Base-by-base conservation (phyloP, 2,888 invertebrate genomes). In the Noctua janthe region DNA sequence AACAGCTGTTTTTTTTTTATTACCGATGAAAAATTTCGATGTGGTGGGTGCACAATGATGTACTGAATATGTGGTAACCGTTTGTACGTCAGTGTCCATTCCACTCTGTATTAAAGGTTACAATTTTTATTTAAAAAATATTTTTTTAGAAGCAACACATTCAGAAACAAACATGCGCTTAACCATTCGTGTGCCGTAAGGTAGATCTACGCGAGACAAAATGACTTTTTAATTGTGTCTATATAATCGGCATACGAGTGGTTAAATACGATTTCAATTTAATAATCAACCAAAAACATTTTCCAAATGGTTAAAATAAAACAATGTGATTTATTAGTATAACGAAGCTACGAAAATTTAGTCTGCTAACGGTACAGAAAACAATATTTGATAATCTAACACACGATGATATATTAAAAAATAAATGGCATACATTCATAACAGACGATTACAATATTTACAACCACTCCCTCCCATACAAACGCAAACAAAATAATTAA, bases 281-380 rank as follows among this genome's bases (percentile, higher is more conserved):
- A 1, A 8, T 1, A 74, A 35, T 23, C 3, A 59, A 76, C 6
- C 8, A 62, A 20, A n/a, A 54, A 47, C 1, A 0, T 17, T n/a
- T 1, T 49, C 51, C 51, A 51, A 51, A 15, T 3, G 51, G 51
- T 17, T 15, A 51, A 59, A 59, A 56, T 23, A 1, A 56, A 23
- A 4, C 3, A 17, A 17, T 35, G 6, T 6, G 1, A 47, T 47
- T 29, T 2, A 11, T 15, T 62, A 39, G 1, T 0, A 20, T 20
- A 2, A 7, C 35, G 0, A n/a, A 62, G 29, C 11, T 39, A 29
- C 29, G 29, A 29, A 29, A 29, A 29, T 64, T 13, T 43, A 17
- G 0, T n/a, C 4, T 87, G 84, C 87, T 75, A 29, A 35, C 79
- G 35, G 59, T 84, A 84, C 84, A n/a, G 1, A 39, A 66, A 78